phyloP scores from a whole-genome alignment of 2,113 vertebrate species.

The Azemiops feae region DNA sequence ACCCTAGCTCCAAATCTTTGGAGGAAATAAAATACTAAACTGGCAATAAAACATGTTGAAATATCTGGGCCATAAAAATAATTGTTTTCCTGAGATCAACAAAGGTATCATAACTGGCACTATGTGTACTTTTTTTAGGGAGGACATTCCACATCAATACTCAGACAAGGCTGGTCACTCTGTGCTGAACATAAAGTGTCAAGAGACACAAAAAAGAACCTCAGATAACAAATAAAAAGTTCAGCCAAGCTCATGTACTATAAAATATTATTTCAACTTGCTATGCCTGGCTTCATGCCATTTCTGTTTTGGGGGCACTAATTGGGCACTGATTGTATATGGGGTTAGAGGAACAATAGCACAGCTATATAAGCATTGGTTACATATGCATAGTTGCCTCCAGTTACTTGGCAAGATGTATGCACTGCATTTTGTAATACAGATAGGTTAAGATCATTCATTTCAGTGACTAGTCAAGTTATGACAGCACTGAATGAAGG shows the following conservation, averaged over 20 bases:
- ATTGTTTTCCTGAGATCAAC: background rate
- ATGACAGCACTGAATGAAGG: background rate
- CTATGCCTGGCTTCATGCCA: background rate
- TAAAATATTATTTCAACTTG: background rate
- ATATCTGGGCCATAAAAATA: background rate
- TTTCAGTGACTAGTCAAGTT: background rate
- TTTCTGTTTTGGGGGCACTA: background rate
- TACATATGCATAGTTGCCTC: background rate
- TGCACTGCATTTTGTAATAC: background rate
- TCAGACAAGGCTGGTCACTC: background rate
- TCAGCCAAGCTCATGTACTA: background rate
- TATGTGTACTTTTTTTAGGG: background rate
- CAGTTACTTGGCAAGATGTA: background rate
- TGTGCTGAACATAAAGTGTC: background rate
- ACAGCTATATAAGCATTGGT: background rate
- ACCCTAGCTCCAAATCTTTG: background rate
- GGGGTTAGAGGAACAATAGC: background rate
- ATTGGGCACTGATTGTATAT: background rate
- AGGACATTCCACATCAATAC: background rate
- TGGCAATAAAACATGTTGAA: background rate
- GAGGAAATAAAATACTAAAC: background rate
- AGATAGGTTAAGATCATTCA: background rate
- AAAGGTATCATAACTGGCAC: background rate
- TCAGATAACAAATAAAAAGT: background rate
- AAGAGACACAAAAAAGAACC: background rate